Evolutionary conservation across 2,888 invertebrate genomes (phyloP), one percentile per base, ranked within the genome.

Genomic region (Hirtodrosophila confusa): DNA sequence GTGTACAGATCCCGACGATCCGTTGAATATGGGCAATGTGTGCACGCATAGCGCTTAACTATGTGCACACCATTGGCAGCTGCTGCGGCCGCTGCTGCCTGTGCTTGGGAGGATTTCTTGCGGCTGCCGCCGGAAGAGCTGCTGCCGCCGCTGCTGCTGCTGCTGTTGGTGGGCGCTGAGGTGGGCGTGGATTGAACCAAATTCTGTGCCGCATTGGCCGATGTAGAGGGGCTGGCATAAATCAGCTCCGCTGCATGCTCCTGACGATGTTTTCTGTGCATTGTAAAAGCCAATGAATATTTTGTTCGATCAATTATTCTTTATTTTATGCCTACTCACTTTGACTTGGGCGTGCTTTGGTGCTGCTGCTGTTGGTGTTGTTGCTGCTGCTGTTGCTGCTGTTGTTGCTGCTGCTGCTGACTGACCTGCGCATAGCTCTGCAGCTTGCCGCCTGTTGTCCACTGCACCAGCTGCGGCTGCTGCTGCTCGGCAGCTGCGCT

Each of bases 1-100:
- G 97, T 97, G 92, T 96, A 97, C 43, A 98, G 93, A 92, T 98
- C 98, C 71, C 97, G 93, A 11, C 98, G 94, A 92, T 97, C 97
- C 10, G 97, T 98, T 29, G 97, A 96, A 91, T 98, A 98, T 3
- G 97, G 96, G 91, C 98, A 98, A 88, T 95, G 96, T 24, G 94
- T 94, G 92, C 98, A 98, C 67, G 94, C 95, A 92, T 97, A 97
- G 33, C 97, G 94, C 92, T 96, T 96, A 85, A 92, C 92, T 49
- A 91, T 89, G 75, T 90, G 90, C 47, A 91, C 88, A n/a, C 88
- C 89, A 31, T 87, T 89, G 23, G 89, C 86, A 1, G 86, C 89
- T 6, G 78, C 75, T 0, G 80, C 82, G 4, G 86, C 89, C 1
- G 76, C 73, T 0, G 80, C 80, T 23, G 86, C 88, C 33, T 80